Evolutionary conservation across 2,888 invertebrate genomes (phyloP), one percentile per base, ranked within the genome.

Genomic region (Cheilosia grossa): DNA sequence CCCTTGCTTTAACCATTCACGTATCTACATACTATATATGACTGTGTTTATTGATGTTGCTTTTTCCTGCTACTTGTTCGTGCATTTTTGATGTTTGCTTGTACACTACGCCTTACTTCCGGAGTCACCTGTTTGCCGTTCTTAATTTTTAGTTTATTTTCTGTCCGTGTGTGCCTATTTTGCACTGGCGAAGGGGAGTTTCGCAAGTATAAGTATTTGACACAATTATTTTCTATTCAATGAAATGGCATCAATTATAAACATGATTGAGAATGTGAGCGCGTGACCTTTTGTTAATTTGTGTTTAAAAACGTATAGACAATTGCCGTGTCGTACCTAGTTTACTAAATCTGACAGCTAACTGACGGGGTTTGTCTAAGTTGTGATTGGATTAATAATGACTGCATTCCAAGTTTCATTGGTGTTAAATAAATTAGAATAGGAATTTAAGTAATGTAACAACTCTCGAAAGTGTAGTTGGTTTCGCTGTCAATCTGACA

Each of bases 91-190:
- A 58, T 37, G 19, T 33, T 58, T 37, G 19, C 21, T 64, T 37
- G 19, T 44, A 17, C 42, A 54, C 33, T 69, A 44, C 49, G 69
- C 44, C 44, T 30, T 47, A 19, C 56, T 56, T 56, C 47, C 47
- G 47, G 33, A 30, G 19, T 42, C 27, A 67, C 54, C 42, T 67
- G 54, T 67, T 67, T 54, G 67, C 7, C 30, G 54, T 42, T 56
- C 40, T 44, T 44, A 30, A 47, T 30, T 17, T 53, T 27, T 21
- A 33, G 9, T 47, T 47, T 27, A 24, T 44, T 17, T 27, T 37
- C 7, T 56, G n/a, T 17, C 4, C 17, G 6, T 15, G n/a, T n/a
- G 5, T 17, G 24, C 24, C 21, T 53, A 54, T 19, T 17, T 54
- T 13, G 5, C 17, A 33, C 5, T 33, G 3, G 10, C n/a, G 33